phyloP scores from a whole-genome alignment of 30 jellyfish, hydroid and myxozoan species.

The Clytia hemisphaerica region DNA sequence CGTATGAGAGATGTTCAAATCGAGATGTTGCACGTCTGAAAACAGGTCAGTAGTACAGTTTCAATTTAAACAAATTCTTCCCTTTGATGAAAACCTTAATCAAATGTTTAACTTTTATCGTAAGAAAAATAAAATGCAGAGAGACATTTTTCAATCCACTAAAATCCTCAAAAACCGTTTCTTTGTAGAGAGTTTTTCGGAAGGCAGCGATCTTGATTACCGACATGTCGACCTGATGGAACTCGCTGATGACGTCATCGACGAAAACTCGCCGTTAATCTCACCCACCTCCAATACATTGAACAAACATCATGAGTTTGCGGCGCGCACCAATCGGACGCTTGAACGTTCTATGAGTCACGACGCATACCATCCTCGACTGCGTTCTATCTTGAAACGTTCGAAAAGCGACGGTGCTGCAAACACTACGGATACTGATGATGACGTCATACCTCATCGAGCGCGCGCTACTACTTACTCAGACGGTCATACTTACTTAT shows the following conservation, averaged over 20 bases:
- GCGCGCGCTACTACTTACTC: conserved; percentile 16
- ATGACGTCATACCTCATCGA: not conserved
- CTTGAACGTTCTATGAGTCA: conserved; percentile 51
- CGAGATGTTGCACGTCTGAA: too few relatives aligned
- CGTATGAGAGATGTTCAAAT: too few relatives aligned
- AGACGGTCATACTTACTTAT: not conserved
- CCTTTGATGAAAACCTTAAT: too few relatives aligned
- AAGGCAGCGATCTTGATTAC: too few relatives aligned
- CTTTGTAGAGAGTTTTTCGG: too few relatives aligned
- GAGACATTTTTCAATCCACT: too few relatives aligned
- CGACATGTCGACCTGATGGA: conserved; percentile 37
- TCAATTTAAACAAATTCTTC: too few relatives aligned
- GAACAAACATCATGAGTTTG: conserved; percentile 15
- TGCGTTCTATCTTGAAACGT: conserved; percentile 56
- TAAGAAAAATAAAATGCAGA: too few relatives aligned
- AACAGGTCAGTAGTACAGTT: too few relatives aligned
- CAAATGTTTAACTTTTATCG: too few relatives aligned
- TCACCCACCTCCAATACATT: conserved; percentile 29
- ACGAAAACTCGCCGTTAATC: conserved; percentile 46
- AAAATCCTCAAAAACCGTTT: too few relatives aligned
- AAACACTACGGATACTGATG: not conserved
- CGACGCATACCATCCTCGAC: conserved; percentile 10
- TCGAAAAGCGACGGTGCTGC: conserved; percentile 48
- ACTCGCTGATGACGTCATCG: conserved; percentile 69
- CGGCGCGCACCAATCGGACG: conserved; percentile 13